Conservation (phyloP, 2,113 vertebrate genomes). For the Chaetodon auriga region DNA sequence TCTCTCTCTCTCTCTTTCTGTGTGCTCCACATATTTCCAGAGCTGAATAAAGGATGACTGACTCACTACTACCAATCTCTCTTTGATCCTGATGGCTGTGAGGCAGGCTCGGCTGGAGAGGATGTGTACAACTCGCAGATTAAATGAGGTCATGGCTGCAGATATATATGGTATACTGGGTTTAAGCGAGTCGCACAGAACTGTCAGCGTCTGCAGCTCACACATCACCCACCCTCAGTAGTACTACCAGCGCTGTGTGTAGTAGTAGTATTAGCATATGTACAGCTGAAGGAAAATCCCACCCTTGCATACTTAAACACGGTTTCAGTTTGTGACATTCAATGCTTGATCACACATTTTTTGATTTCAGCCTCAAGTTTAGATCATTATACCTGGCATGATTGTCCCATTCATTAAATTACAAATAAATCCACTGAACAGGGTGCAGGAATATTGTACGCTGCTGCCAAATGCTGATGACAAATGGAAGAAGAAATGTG, state of each 20-base stretch:
- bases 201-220: conserved; percentile 34
- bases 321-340: neutral
- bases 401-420: neutral
- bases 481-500: neutral
- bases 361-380: neutral
- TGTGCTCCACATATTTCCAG: conserved; percentile 59
- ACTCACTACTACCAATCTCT: conserved; percentile 68
- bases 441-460: neutral
- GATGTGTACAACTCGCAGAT: conserved; percentile 42
- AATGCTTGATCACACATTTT: conserved; percentile 2
- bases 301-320: neutral
- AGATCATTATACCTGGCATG: neutral
- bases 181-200: conserved; percentile 32
- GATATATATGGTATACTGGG: conserved; percentile 47
- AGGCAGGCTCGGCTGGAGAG: conserved; percentile 48
- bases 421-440: neutral
- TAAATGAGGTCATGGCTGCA: conserved; percentile 73
- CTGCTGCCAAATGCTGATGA: neutral
- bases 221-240: conserved; percentile 37
- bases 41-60: conserved; percentile 69
- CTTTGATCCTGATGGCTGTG: conserved; percentile 75
- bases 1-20: conserved; percentile 24
- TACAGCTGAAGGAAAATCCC: conserved; percentile 19
- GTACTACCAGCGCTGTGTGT: conserved; percentile 4
- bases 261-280: conserved; percentile 29